These are phyloP conservation scores for Pseudomyrmex flavicornis DNA, from an alignment of 1,140 invertebrate genomes.

Conservation along the genomic window DNA sequence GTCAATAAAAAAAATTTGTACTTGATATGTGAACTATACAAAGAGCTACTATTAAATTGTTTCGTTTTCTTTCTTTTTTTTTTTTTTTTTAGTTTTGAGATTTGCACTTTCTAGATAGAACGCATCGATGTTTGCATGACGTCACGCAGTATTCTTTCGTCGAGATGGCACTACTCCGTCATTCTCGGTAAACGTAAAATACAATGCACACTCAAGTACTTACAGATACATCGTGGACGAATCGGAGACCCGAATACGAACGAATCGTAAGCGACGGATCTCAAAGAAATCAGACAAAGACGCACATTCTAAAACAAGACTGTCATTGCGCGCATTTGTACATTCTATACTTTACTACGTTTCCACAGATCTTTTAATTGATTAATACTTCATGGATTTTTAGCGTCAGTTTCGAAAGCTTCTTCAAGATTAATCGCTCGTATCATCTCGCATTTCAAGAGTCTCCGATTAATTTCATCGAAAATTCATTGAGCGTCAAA, in stretches of 20 bases:
- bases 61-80: background rate
- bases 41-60: background rate
- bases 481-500: slow-evolving; percentile 64
- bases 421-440: slow-evolving; percentile 17
- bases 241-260: slow-evolving; percentile 34
- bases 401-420: background rate
- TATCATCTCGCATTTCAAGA: background rate
- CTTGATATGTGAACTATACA: background rate
- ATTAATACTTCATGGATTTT: background rate
- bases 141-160: slow-evolving; percentile 38
- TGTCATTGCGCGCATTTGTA: background rate
- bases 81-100: no score
- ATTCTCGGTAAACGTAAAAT: slow-evolving; percentile 53
- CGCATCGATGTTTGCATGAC: slow-evolving; percentile 52
- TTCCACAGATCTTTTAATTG: background rate
- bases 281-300: slow-evolving; percentile 2
- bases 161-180: slow-evolving; percentile 63
- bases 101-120: background rate
- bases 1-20: slow-evolving; percentile 17
- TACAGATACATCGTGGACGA: slow-evolving; percentile 66
- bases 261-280: background rate
- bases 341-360: background rate
- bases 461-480: slow-evolving; percentile 33
- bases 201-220: slow-evolving; percentile 72
- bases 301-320: background rate